Base-by-base conservation (phyloP, 2,797 vertebrate species). In the Cyprinodon diabolis region DNA sequence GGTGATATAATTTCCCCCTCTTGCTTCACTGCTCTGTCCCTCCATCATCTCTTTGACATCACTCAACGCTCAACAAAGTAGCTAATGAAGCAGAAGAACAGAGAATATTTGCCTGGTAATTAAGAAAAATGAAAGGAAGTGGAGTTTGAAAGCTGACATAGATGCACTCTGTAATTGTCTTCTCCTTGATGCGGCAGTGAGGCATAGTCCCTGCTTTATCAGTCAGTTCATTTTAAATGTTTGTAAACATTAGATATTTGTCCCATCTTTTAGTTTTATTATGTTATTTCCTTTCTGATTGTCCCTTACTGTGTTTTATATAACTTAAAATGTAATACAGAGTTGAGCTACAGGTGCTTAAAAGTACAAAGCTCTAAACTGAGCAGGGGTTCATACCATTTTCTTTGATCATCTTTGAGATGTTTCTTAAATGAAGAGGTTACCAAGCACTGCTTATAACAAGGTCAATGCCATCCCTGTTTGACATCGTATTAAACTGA, bases 71-170 rank as follows among this genome's bases (percentile, higher is more conserved):
- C 90, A 93, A 94, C 92, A 95, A 93, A 95, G 87, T 90, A 90
- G 79, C 87, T 95, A 95, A 95, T 95, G 94, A 95, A 92, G 92
- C 92, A 92, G 89, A 90, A 84, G 88, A 88, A 78, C 81, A 79
- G 85, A 87, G 90, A 92, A 91, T 92, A 91, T 94, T 94, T 90
- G 87, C 85, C 84, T 71, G 62, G 89, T 94, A 94, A 95, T 94
- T 94, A 95, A 93, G 93, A 95, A 93, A 94, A 94, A 95, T 94
- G 92, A 93, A 93, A 91, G 83, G 87, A 93, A 87, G 88, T 75
- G 62, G 89, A 90, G 87, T 90, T 91, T 88, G 85, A 91, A 92
- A 92, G 86, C 90, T 92, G 90, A 91, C 90, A 89, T 56, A 67
- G 79, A 90, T 86, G 86, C 85, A 78, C 86, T 71, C 87, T 85